These are phyloP conservation scores for Dolichoris vasculosae DNA, from an alignment of 1,140 invertebrate species.

Conservation along the genomic window DNA sequence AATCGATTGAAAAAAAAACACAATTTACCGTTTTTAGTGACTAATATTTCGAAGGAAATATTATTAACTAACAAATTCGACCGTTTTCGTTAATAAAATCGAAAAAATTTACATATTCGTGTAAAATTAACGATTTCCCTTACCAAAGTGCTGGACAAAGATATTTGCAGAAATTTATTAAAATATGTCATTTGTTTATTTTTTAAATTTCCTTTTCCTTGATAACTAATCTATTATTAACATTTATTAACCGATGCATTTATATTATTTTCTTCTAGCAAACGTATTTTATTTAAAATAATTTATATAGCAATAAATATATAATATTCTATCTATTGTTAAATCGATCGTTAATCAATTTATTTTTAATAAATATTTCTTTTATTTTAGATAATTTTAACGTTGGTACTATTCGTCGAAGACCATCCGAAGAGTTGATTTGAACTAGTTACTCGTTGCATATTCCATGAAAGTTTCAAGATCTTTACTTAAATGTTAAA, in stretches of 20 bases:
- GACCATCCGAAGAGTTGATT: background rate
- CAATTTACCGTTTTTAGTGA: background rate
- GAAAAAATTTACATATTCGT: slow-evolving; percentile 12
- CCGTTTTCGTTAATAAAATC: slow-evolving; percentile 19
- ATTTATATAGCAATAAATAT: too few species aligned
- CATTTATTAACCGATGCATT: background rate
- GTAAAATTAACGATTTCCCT: slow-evolving; percentile 19
- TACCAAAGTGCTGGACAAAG: background rate
- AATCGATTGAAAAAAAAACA: background rate
- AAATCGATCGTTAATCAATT: too few species aligned
- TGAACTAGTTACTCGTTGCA: background rate
- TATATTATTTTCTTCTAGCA: background rate
- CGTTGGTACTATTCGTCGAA: background rate
- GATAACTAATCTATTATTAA: background rate
- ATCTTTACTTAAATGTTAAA: slow-evolving; percentile 11
- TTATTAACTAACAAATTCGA: slow-evolving; percentile 29
- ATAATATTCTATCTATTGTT: too few species aligned
- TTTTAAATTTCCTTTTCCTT: background rate
- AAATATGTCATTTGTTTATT: background rate
- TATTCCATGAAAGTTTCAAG: background rate
- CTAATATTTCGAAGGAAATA: background rate
- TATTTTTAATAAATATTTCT: background rate
- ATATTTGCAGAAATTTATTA: slow-evolving; percentile 40
- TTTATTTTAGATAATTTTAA: slow-evolving; percentile 10
- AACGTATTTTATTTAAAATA: background rate